Conservation (phyloP, 2,113 vertebrate genomes). For the Sminthopsis crassicaudata region DNA sequence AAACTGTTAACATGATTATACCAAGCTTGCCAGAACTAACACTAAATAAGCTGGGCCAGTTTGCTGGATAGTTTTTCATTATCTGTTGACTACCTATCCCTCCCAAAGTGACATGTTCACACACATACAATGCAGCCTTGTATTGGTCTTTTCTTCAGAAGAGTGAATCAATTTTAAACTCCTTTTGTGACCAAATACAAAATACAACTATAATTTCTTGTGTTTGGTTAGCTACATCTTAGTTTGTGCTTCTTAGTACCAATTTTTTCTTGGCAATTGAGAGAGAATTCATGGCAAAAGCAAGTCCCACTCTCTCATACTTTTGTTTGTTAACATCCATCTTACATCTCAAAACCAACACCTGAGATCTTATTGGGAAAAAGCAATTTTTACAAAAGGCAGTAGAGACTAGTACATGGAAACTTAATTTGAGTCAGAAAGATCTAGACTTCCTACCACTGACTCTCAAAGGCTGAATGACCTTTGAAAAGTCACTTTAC, state of each 20-base stretch:
- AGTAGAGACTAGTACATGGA: background rate
- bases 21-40: slow-evolving; percentile 12
- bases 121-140: slow-evolving; percentile 8
- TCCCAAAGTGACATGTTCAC: slow-evolving; percentile 5
- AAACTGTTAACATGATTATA: background rate
- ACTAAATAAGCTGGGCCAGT: background rate
- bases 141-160: background rate
- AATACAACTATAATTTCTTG: background rate
- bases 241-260: background rate
- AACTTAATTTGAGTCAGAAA: background rate
- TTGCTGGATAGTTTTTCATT: background rate
- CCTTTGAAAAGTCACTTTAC: background rate
- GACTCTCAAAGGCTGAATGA: background rate
- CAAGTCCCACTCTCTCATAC: background rate
- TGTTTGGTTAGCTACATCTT: background rate
- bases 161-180: slow-evolving; percentile 11
- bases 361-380: background rate
- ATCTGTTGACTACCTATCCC: background rate
- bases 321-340: slow-evolving; percentile 31
- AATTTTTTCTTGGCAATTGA: background rate
- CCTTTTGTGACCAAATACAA: background rate
- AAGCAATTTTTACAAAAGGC: background rate
- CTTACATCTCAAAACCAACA: slow-evolving; percentile 15
- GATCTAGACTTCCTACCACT: background rate
- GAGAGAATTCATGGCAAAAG: background rate